phyloP scores from a whole-genome alignment of 2,888 invertebrate genomes.

The Drosophila putrida region DNA sequence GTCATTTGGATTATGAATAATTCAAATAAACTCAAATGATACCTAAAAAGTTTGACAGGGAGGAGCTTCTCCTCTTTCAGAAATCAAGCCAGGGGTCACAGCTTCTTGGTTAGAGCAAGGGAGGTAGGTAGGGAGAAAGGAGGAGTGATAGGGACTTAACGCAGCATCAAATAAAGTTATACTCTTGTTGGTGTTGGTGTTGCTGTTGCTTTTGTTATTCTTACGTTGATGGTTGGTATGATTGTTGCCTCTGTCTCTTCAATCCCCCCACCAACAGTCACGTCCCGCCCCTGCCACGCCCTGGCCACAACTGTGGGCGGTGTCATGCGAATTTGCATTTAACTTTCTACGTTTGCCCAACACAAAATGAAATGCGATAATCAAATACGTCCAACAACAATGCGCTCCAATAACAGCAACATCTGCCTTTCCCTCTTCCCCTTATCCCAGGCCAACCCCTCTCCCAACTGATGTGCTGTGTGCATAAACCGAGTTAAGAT shows the following conservation, averaged over 20 bases:
- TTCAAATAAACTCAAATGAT: constrained; percentile 81
- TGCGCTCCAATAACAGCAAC: constrained; percentile 50
- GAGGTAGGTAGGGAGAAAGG: background rate
- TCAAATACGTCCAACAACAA: constrained; percentile 77
- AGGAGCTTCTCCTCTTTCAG: constrained; percentile 27
- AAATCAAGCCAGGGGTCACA: constrained; percentile 35
- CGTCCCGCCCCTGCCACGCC: constrained; percentile 5
- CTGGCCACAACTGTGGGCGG: constrained; percentile 50
- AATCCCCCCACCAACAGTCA: background rate
- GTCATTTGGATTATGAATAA: constrained; percentile 77
- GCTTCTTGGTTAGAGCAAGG: background rate
- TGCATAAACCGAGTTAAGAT: constrained; percentile 52
- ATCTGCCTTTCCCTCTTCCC: constrained; percentile 32
- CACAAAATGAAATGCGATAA: constrained; percentile 80
- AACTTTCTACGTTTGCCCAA: constrained; percentile 77
- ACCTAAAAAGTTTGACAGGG: constrained; percentile 79
- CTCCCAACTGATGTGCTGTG: constrained; percentile 14
- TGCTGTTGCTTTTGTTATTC: constrained; percentile 60
- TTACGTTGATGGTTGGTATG: constrained; percentile 66
- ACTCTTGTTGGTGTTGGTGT: constrained; percentile 47
- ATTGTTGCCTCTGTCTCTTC: constrained; percentile 34
- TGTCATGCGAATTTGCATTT: constrained; percentile 79
- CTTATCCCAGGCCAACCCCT: background rate
- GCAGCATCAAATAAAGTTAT: constrained; percentile 69
- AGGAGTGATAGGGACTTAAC: constrained; percentile 41